Evolutionary conservation across 1,140 invertebrate species (phyloP), one percentile per base, ranked within the genome.

Genomic region (Bombus polaris): DNA sequence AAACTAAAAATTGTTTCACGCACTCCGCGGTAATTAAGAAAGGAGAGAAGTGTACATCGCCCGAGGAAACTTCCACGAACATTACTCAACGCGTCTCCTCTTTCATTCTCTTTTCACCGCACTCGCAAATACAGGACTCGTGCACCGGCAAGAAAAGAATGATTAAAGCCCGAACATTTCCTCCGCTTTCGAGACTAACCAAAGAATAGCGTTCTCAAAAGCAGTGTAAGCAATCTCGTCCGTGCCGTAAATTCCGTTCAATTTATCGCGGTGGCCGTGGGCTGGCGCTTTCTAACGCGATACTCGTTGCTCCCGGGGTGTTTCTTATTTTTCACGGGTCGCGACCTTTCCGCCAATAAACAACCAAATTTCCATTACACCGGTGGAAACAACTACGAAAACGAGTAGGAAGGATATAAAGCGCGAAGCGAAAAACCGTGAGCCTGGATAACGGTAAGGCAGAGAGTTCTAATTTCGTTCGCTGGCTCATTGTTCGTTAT

Each of bases 401-500:
- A 65, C 28, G 62, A 12, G 25, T 59, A 28, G 62, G 1, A 22
- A 53, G 25, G 74, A 59, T 10, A 47, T 39, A 76, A 25, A 35
- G n/a, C 12, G 59, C 6, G 66, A 32, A 32, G 18, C 47, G 47
- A 57, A 37, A 66, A 79, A 44, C 39, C 3, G 39, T 15, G 39
- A n/a, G 57, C 32, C 25, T 77, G 59, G 15, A 62, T 39, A 18
- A 13, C 28, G 18, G 28, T 15, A 3, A n/a, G 4, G 28, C 71
- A 13, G 65, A 9, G 79, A 35, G 59, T 77, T 88, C 85, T 89
- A 89, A 89, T 89, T 89, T 81, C 79, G 80, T 78, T 87, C 72
- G 80, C 84, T 62, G 79, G 84, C 81, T 89, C 75, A 72, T 80
- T 84, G 80, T 89, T 83, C 87, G 88, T 89, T 89, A 89, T 89